A percentile compares a stretch with the other conserved stretches of the same genome.
phyloP scores from a whole-genome alignment of 2,888 invertebrate species.

The Norana najaformis region DNA sequence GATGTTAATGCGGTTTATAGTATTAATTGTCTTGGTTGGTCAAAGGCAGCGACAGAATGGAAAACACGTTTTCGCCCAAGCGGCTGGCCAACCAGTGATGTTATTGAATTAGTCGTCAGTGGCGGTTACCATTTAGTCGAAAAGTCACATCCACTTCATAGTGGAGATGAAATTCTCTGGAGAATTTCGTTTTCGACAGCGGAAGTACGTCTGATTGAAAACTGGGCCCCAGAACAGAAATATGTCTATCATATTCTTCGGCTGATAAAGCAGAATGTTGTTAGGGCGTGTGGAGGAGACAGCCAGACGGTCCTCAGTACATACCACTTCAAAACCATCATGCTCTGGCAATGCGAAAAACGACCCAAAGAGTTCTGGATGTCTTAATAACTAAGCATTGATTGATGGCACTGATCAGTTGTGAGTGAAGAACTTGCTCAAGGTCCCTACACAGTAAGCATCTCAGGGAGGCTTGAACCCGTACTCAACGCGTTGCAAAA shows the following conservation, averaged over 20 bases:
- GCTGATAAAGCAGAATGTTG: not conserved
- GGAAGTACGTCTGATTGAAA: not conserved
- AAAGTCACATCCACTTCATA: not conserved
- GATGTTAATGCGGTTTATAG: not conserved
- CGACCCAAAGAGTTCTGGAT: not conserved
- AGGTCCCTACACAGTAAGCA: no score
- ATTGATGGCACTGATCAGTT: no score
- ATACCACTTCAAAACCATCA: conserved; percentile 10
- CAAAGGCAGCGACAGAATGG: not conserved
- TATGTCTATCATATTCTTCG: not conserved
- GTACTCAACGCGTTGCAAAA: no score
- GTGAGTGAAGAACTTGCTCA: no score
- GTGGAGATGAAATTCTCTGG: not conserved
- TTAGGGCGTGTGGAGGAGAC: not conserved
- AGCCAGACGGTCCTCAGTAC: not conserved
- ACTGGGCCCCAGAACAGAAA: not conserved
- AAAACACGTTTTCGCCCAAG: not conserved
- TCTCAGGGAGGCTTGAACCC: no score
- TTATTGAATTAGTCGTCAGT: not conserved
- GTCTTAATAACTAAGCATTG: no score
- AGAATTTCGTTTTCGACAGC: conserved; percentile 1
- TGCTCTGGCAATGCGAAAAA: conserved; percentile 15
- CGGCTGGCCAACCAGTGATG: not conserved
- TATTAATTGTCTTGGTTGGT: not conserved
- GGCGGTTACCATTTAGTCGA: not conserved